Evolutionary conservation across 2,797 vertebrate species (phyloP).

Genomic region (Peromyscus nudipes): DNA sequence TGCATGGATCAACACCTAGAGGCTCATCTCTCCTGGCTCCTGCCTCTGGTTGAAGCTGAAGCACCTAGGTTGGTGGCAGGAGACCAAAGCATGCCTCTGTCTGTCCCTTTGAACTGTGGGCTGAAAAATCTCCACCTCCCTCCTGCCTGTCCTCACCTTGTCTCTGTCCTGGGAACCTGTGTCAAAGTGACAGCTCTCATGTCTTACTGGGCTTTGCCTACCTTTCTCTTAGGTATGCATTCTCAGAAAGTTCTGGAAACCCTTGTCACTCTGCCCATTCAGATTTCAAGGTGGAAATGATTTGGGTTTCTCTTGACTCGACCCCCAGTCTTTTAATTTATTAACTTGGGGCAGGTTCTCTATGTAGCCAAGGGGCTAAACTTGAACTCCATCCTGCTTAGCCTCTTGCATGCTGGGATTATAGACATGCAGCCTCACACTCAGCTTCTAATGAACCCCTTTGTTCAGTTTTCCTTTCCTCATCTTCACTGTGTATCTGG

Average conservation of each 20-base stretch:
- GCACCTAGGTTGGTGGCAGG: background rate
- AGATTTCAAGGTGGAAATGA: background rate
- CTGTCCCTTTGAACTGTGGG: background rate
- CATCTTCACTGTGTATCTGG: background rate
- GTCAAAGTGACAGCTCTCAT: too few relatives aligned
- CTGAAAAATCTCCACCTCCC: background rate
- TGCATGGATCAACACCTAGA: too few relatives aligned
- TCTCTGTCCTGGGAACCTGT: background rate
- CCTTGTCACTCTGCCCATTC: background rate
- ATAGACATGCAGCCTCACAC: background rate
- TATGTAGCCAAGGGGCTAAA: background rate
- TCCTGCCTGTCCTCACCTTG: background rate
- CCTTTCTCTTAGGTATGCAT: background rate
- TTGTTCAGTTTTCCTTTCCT: too few relatives aligned
- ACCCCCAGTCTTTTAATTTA: background rate
- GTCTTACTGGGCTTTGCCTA: background rate
- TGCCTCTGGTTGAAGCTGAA: background rate
- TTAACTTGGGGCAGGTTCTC: background rate
- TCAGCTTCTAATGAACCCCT: background rate
- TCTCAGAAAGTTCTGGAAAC: background rate
- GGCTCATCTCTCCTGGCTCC: background rate
- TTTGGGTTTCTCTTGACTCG: background rate
- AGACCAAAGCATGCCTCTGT: background rate
- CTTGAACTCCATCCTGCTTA: background rate
- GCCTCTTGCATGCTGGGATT: background rate